Evolutionary conservation across 2,113 vertebrate genomes (phyloP), one percentile per base, ranked within the genome.

Genomic region (Zapornia atra): DNA sequence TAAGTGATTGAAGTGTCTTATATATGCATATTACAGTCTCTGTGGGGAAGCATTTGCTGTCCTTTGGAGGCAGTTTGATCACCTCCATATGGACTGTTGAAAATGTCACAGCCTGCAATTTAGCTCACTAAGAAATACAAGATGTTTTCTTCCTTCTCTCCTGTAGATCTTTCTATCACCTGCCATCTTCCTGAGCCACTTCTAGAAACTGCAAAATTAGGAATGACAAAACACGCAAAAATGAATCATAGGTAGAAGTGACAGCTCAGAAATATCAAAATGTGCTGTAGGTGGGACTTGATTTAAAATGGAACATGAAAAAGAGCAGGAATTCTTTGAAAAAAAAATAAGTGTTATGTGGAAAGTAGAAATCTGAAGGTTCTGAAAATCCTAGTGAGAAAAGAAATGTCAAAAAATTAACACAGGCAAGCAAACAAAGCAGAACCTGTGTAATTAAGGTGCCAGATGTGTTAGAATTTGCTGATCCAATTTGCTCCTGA

Each of bases 221-320:
- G 94, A 97, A 95, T 97, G 96, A 98, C 97, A 98, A 97, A 98
- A 96, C 94, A 97, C 6, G 92, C 85, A 97, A 87, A 97, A 97
- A 92, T 97, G 97, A 98, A 93, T 98, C 97, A 95, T 90, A 96
- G 96, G 90, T 96, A 95, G 95, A 95, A 97, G 71, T 93, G 97
- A 97, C 94, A 94, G 95, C 69, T 97, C 82, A 94, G 93, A 97
- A 97, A 96, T 96, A 93, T 90, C 78, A 97, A 94, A 97, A 96
- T 95, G 79, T 88, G 71, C 79, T 94, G 95, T 95, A 97, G 96
- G 97, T 97, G 97, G 97, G 90, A 96, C 85, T 81, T 69, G 66
- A 70, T 95, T 97, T 97, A 92, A 96, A 97, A 96, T 69, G 89
- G 92, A 92, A 78, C 68, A 68, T 54, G 75, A 96, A 93, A 94